Conservation (phyloP, 2,888 invertebrate species). For the Polylopha cassiicola region DNA sequence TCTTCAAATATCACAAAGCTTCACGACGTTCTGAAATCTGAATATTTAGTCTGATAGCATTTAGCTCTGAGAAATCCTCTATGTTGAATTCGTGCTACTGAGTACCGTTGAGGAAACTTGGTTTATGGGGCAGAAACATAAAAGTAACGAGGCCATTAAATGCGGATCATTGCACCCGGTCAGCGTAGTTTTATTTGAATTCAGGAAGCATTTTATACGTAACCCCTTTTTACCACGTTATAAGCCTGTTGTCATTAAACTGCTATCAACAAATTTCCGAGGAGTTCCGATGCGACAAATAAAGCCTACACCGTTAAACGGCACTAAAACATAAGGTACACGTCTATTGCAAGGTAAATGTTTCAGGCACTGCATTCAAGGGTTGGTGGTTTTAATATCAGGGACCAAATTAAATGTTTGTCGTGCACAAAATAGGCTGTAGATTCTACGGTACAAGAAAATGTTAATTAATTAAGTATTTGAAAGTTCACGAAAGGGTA, state of each 20-base stretch:
- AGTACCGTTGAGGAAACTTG: constrained; percentile 29
- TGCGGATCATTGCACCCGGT: constrained; percentile 39
- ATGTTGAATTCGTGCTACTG: constrained; percentile 15
- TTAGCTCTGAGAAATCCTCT: not conserved
- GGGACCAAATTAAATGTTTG: too few relatives aligned
- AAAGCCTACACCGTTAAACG: too few relatives aligned
- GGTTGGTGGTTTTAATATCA: too few relatives aligned
- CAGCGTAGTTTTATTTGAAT: constrained; percentile 36
- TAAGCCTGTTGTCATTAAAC: constrained; percentile 27
- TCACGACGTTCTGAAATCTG: too few relatives aligned
- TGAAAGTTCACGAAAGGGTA: too few relatives aligned
- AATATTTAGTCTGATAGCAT: constrained; percentile 1
- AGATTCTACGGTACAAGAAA: too few relatives aligned
- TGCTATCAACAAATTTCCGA: constrained; percentile 15
- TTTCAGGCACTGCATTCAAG: too few relatives aligned
- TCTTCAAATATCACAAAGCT: too few relatives aligned
- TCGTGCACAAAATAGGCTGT: too few relatives aligned
- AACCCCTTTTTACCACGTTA: constrained; percentile 26
- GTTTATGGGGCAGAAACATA: constrained; percentile 43
- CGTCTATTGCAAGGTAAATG: too few relatives aligned
- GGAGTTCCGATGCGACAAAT: constrained; percentile 8
- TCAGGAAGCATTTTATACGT: constrained; percentile 25
- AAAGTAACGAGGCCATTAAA: constrained; percentile 41
- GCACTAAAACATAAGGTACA: too few relatives aligned
- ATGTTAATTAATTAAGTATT: too few relatives aligned